These are phyloP conservation scores for Odiellus spinosus DNA, from an alignment of 2,888 invertebrate species.

Conservation along the genomic window DNA sequence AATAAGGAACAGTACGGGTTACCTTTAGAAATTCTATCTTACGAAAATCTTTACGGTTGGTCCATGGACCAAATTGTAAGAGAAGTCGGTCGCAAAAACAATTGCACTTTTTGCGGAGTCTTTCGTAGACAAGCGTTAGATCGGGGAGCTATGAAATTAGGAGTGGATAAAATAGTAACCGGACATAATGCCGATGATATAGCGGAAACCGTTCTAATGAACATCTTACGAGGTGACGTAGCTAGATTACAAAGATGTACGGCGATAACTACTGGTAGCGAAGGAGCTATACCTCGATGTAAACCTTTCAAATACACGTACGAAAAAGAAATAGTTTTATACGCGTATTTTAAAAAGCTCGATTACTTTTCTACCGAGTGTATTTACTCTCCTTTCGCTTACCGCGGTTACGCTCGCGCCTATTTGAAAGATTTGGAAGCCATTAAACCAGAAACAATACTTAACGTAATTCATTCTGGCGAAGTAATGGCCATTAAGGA, in stretches of 20 bases:
- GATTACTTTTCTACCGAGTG: constrained; percentile 99
- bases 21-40: constrained; percentile 84
- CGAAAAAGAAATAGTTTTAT: constrained; percentile 98
- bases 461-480: constrained; percentile 74
- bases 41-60: constrained; percentile 96
- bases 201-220: constrained; percentile 97
- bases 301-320: constrained; percentile 95
- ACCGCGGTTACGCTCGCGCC: constrained; percentile 74
- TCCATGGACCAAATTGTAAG: constrained; percentile 96
- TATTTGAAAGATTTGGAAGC: constrained; percentile 89
- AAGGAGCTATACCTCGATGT: constrained; percentile 71
- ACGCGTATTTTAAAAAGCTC: constrained; percentile 87
- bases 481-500: constrained; percentile 71
- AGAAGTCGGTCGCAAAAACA: constrained; percentile 67
- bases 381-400: constrained; percentile 94
- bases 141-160: constrained; percentile 71
- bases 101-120: constrained; percentile 92
- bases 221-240: constrained; percentile 88
- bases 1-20: constrained; percentile 87
- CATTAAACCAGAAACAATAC: constrained; percentile 57
- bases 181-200: constrained; percentile 92
- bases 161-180: constrained; percentile 85
- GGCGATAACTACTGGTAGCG: constrained; percentile 63
- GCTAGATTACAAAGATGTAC: constrained; percentile 84
- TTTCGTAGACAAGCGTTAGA: constrained; percentile 63